Base-by-base conservation (phyloP, 1,140 invertebrate genomes). In the Ladona fulva region DNA sequence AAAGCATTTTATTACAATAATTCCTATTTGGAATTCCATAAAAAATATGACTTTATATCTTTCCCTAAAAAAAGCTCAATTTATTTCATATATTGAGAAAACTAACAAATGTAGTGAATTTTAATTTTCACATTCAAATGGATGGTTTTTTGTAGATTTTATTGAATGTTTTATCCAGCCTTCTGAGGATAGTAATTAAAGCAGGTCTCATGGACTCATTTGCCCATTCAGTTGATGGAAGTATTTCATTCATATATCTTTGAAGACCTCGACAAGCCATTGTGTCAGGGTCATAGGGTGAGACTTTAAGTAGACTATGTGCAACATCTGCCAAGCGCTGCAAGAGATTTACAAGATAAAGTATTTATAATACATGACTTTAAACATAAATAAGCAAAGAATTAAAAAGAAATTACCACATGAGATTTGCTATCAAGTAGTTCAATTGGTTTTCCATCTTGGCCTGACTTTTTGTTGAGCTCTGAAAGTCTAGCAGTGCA, bases 111-210 rank as follows among this genome's bases (percentile, higher is more conserved):
- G n/a, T n/a, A n/a, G n/a, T n/a, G n/a, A n/a, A n/a, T n/a, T n/a
- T n/a, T n/a, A n/a, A n/a, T n/a, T n/a, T n/a, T n/a, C n/a, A n/a
- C n/a, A n/a, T n/a, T n/a, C 94, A 85, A 77, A 97, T 95, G 14
- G 93, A 94, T 19, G 94, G 90, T 84, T 98, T 98, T 84, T 99
- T 99, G 66, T 95, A 95, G 79, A 99, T 97, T 86, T 99, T 99
- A 42, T 92, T 90, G 83, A 99, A 99, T 0, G 98, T 96, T 86
- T 99, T 97, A 83, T 99, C 98, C 0, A 99, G 87, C 79, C 98
- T 87, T 25, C 97, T 87, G 1, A 99, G 86, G 79, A 99, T 95
- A 79, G 95, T 94, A 37, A 95, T 95, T 0, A 99, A 86, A 0
- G 97, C 93, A 22, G 97, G 96, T 81, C 95, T 86, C 84, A 99